Base-by-base conservation (phyloP, 2,113 vertebrate genomes). In the Emydocephalus ijimae region DNA sequence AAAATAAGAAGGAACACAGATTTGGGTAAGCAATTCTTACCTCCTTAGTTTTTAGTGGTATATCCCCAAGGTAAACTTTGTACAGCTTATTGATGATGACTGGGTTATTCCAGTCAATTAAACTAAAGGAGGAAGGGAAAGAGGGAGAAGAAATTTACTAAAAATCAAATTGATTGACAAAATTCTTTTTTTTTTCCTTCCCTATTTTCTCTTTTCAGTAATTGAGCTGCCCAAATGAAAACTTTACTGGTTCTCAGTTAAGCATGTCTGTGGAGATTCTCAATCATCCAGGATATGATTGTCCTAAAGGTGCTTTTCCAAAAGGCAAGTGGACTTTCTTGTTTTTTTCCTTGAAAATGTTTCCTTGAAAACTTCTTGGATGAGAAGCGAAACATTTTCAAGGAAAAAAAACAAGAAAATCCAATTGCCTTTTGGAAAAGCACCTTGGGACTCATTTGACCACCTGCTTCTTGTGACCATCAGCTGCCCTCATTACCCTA, bases 41-140 rank as follows among this genome's bases (percentile, higher is more conserved):
- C 98, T 98, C 98, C 96, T 99, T 99, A 57, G 99, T 98, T 98
- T 99, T 99, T 93, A 99, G 97, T 91, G 99, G 99, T 97, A 99
- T 99, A 94, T 99, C 99, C 81, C 99, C 99, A 95, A 99, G 98
- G 96, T 99, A 99, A 5, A 99, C 98, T 95, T 99, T 99, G 97
- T 98, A 99, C 98, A 99, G 98, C 97, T 98, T 99, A 97, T 98
- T 99, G 96, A 99, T 97, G 91, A 99, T 99, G 93, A 98, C 93
- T 94, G 99, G 98, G 96, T 99, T 99, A 96, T 99, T 99, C 99
- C 99, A 99, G 96, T 99, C 99, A 95, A 99, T 98, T 95, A 99
- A 98, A 97, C 99, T 99, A 97, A 69, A 94, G 34, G 95, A 96
- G 29, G 61, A 81, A 81, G 93, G 95, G 91, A 89, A 96, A 96